Conservation (phyloP, 1,140 invertebrate genomes). For the Penaeus indicus region DNA sequence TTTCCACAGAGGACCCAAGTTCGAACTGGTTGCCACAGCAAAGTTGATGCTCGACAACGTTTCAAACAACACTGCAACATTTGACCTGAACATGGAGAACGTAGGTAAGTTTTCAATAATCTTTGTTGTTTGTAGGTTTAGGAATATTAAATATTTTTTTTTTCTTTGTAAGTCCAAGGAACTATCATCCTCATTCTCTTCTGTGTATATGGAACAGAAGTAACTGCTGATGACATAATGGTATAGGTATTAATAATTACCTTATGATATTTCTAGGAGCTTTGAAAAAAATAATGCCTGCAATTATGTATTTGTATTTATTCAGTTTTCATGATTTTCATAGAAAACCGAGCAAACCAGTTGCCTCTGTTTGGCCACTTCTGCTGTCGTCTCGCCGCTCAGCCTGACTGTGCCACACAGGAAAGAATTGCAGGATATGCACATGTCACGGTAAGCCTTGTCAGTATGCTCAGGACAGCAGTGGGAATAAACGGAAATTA, state of each 20-base stretch:
- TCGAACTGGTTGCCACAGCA: slow-evolving; percentile 77
- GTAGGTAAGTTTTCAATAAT: slow-evolving; percentile 32
- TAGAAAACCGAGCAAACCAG: slow-evolving; percentile 74
- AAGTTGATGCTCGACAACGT: slow-evolving; percentile 44
- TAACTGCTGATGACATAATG: too few species aligned
- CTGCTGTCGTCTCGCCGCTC: slow-evolving; percentile 80
- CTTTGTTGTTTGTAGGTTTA: too few species aligned
- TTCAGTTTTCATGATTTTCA: slow-evolving; percentile 48
- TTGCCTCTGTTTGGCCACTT: slow-evolving; percentile 82
- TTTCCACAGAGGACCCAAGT: slow-evolving; percentile 77
- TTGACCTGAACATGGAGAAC: slow-evolving; percentile 74
- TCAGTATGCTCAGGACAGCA: too few species aligned
- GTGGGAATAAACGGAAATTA: too few species aligned
- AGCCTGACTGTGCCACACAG: slow-evolving; percentile 77
- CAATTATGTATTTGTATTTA: slow-evolving; percentile 11
- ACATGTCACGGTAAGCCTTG: slow-evolving; percentile 70
- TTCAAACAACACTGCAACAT: slow-evolving; percentile 71
- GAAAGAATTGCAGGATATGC: slow-evolving; percentile 75
- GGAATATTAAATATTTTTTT: too few species aligned
- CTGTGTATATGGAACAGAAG: too few species aligned
- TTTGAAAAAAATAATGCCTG: not conserved
- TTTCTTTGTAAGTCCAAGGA: too few species aligned
- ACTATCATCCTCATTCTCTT: too few species aligned
- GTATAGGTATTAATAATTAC: too few species aligned
- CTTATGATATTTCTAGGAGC: not conserved